A percentile compares a stretch with the other conserved stretches of the same genome.
These are phyloP conservation scores for Prorops nasuta DNA, from an alignment of 1,140 invertebrate genomes.

Conservation along the genomic window DNA sequence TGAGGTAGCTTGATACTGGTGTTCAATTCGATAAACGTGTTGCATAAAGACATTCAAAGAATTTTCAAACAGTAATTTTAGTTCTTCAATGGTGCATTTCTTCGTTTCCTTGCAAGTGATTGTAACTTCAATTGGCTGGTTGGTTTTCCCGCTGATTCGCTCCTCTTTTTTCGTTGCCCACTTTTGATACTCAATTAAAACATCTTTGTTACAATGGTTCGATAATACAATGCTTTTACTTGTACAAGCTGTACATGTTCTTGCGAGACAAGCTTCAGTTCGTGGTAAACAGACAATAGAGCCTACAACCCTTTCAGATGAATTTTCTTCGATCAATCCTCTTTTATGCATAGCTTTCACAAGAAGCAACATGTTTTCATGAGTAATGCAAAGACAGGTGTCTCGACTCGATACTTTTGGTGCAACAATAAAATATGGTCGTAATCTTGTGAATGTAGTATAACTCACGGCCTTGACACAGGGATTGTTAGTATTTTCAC, in stretches of 20 bases:
- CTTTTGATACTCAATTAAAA: slow-evolving; percentile 6
- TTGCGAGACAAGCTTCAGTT: slow-evolving; percentile 14
- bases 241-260: slow-evolving; percentile 17
- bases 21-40: slow-evolving; percentile 18
- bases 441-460: slow-evolving; percentile 10
- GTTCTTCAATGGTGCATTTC: slow-evolving; percentile 5
- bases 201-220: slow-evolving; percentile 10
- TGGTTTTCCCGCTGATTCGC: slow-evolving; percentile 14
- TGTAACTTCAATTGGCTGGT: slow-evolving; percentile 12
- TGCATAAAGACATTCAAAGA: slow-evolving; percentile 10
- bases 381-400: slow-evolving; percentile 18
- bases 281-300: slow-evolving; percentile 13
- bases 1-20: slow-evolving; percentile 12
- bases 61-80: slow-evolving; percentile 8
- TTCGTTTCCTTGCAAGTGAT: slow-evolving; percentile 4
- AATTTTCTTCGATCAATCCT: slow-evolving; percentile 15
- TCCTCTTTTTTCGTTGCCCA: slow-evolving; percentile 11
- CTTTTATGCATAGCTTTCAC: slow-evolving; percentile 10
- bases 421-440: slow-evolving; percentile 15
- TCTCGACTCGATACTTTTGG: slow-evolving; percentile 13
- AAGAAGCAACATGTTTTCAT: slow-evolving; percentile 19
- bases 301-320: slow-evolving; percentile 13
- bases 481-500: slow-evolving; percentile 11
- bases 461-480: too few species aligned
- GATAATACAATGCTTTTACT: slow-evolving; percentile 11